phyloP scores from a whole-genome alignment of 2,888 invertebrate species.

The Elmis aenea region DNA sequence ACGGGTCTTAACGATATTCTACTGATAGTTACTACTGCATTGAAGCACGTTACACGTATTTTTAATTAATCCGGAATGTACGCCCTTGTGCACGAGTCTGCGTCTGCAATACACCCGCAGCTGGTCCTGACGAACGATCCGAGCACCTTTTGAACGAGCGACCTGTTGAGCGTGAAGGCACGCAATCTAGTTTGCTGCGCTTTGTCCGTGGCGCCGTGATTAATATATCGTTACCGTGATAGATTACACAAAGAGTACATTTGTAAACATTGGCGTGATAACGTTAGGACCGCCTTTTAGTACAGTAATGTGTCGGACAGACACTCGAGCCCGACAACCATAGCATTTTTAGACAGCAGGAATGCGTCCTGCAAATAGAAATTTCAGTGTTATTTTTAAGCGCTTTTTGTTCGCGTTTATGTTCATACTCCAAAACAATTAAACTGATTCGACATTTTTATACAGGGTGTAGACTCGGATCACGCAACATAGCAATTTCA shows the following conservation, averaged over 20 bases:
- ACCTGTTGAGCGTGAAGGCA: conserved; percentile 20
- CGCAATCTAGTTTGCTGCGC: conserved; percentile 19
- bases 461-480: no score
- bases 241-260: conserved; percentile 19
- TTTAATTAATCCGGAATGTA: no score
- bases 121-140: neutral
- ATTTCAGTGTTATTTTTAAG: no score
- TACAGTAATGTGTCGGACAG: neutral
- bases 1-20: no score
- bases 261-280: conserved; percentile 23
- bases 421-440: no score
- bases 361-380: conserved; percentile 2
- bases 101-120: no score
- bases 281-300: conserved; percentile 1
- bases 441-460: no score
- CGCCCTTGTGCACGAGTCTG: no score
- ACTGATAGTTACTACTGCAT: no score
- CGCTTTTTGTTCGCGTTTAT: no score
- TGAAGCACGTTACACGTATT: no score
- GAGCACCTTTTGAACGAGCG: conserved; percentile 1
- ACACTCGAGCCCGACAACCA: neutral
- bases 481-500: no score
- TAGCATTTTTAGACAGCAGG: neutral
- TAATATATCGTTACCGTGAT: conserved; percentile 23
- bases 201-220: conserved; percentile 21